Conservation (phyloP, 35 echinoderm and acorn worm species). For the Ophiothrix spiculata region DNA sequence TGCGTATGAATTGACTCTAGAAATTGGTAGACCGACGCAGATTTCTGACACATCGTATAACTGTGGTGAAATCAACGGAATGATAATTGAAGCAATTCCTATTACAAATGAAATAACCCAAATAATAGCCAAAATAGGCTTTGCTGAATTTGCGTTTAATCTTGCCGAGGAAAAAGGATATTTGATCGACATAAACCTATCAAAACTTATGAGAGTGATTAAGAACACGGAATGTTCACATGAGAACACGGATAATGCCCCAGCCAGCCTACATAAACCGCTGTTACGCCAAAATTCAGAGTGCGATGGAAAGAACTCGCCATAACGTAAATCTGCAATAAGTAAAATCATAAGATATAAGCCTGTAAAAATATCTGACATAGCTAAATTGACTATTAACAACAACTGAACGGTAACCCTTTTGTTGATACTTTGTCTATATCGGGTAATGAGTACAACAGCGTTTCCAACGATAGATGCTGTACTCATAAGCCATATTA, state of each 20-base stretch:
- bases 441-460: slow-evolving; percentile 15
- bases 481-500: slow-evolving; percentile 36
- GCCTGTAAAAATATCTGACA: slow-evolving; percentile 36
- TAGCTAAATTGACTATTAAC: background rate
- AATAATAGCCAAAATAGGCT: background rate
- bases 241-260: slow-evolving; percentile 28
- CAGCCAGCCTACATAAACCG: slow-evolving; percentile 13
- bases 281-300: slow-evolving; percentile 16
- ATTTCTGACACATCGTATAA: background rate
- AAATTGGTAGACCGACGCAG: background rate
- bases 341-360: slow-evolving; percentile 40
- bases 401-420: background rate
- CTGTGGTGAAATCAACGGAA: background rate
- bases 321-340: slow-evolving; percentile 21
- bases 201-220: slow-evolving; percentile 42
- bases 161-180: background rate
- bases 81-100: background rate
- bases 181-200: slow-evolving; percentile 30
- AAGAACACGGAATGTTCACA: slow-evolving; percentile 51
- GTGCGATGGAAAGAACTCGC: slow-evolving; percentile 4
- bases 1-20: background rate
- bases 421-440: background rate
- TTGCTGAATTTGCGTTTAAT: background rate
- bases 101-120: background rate
- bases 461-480: slow-evolving; percentile 32